Conservation (phyloP, 2,797 vertebrate genomes). For the Phalloptychus januarius region DNA sequence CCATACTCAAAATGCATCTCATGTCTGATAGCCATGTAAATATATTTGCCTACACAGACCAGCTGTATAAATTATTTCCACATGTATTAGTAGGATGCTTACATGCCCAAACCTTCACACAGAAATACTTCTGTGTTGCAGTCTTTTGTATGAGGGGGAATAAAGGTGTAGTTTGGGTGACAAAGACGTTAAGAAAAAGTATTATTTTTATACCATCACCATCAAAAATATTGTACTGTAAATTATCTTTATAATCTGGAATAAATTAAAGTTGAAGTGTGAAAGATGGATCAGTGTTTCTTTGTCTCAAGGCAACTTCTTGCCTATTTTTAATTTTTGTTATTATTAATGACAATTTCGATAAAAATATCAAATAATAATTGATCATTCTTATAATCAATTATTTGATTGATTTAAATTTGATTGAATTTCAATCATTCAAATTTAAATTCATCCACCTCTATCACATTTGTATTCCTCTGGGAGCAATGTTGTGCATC, state of each 20-base stretch:
- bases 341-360: too few relatives aligned
- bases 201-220: constrained; percentile 59
- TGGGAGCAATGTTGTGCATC: constrained; percentile 37
- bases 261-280: constrained; percentile 47
- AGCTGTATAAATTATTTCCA: neutral
- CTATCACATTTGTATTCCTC: constrained; percentile 35
- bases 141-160: constrained; percentile 56
- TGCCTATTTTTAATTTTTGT: neutral
- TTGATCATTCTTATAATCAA: too few relatives aligned
- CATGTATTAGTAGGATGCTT: neutral
- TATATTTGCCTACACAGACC: neutral
- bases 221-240: constrained; percentile 47
- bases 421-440: too few relatives aligned
- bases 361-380: too few relatives aligned
- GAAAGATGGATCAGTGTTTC: neutral
- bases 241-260: constrained; percentile 45
- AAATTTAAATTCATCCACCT: constrained; percentile 20
- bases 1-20: constrained; percentile 4
- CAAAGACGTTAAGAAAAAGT: constrained; percentile 70
- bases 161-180: constrained; percentile 72
- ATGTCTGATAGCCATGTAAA: neutral
- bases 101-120: constrained; percentile 15
- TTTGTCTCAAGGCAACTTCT: neutral
- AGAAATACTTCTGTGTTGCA: constrained; percentile 28
- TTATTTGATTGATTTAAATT: too few relatives aligned